Conservation (phyloP, 2,113 vertebrate species). For the Cottus gobio region DNA sequence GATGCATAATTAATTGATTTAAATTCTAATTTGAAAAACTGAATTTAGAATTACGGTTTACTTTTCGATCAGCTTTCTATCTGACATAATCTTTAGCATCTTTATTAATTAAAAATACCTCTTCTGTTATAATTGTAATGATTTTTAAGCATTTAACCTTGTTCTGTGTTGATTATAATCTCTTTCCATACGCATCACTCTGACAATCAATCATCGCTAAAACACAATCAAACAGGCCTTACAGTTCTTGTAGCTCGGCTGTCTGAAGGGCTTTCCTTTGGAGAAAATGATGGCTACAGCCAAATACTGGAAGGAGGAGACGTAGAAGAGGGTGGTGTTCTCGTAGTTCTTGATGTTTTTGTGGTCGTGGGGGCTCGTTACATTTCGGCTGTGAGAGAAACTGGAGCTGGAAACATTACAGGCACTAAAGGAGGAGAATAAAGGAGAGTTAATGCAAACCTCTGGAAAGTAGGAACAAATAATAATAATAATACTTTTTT, state of each 20-base stretch:
- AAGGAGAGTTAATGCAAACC: neutral
- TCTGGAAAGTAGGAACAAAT: too few relatives aligned
- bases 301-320: constrained; percentile 98
- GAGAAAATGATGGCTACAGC: constrained; percentile 94
- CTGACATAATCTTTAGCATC: neutral
- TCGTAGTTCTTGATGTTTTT: constrained; percentile 92
- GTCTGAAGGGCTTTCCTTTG: constrained; percentile 97
- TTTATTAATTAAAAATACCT: neutral
- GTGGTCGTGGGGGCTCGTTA: constrained; percentile 79
- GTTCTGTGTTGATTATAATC: neutral
- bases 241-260: constrained; percentile 97
- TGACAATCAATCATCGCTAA: neutral
- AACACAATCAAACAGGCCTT: constrained; percentile 63
- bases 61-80: neutral
- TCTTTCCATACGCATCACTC: neutral
- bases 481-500: too few relatives aligned
- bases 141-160: neutral
- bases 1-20: neutral
- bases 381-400: constrained; percentile 71
- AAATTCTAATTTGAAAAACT: neutral
- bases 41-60: neutral
- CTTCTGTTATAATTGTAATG: neutral
- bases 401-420: constrained; percentile 79
- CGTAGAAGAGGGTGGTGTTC: constrained; percentile 97
- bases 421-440: constrained; percentile 76